These are phyloP conservation scores for Loripinus fragilis DNA, from an alignment of 2,888 invertebrate species.

Conservation along the genomic window DNA sequence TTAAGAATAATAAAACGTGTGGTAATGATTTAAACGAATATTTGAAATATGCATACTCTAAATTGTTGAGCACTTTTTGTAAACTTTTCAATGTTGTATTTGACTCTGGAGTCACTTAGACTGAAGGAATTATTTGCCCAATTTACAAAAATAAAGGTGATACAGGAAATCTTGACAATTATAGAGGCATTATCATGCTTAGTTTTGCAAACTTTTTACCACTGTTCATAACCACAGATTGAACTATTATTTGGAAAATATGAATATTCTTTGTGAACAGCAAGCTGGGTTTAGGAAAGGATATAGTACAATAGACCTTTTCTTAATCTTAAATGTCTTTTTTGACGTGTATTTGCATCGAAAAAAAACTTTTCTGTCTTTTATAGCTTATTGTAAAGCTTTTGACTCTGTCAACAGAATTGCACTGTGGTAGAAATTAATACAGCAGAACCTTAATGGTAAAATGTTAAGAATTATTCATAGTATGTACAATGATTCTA, in stretches of 20 bases:
- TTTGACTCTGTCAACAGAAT: slow-evolving; percentile 8
- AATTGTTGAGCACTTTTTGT: no score
- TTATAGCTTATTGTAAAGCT: not conserved
- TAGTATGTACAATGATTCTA: not conserved
- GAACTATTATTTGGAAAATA: not conserved
- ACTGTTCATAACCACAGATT: not conserved
- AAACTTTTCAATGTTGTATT: no score
- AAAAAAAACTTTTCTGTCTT: not conserved
- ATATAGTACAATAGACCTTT: slow-evolving; percentile 1
- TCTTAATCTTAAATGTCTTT: not conserved
- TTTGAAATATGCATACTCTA: no score
- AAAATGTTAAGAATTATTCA: not conserved
- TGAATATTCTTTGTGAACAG: slow-evolving; percentile 1
- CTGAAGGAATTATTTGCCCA: no score
- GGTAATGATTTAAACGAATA: no score
- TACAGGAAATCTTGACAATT: no score
- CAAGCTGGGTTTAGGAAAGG: not conserved
- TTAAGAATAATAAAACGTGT: no score
- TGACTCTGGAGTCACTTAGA: no score
- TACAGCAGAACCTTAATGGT: not conserved
- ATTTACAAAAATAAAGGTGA: no score
- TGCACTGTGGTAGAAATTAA: not conserved
- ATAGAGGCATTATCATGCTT: no score
- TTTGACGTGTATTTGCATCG: slow-evolving; percentile 10
- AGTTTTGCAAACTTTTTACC: not conserved